Conservation (phyloP, 2,113 vertebrate species). For the Elaphurus davidianus region DNA sequence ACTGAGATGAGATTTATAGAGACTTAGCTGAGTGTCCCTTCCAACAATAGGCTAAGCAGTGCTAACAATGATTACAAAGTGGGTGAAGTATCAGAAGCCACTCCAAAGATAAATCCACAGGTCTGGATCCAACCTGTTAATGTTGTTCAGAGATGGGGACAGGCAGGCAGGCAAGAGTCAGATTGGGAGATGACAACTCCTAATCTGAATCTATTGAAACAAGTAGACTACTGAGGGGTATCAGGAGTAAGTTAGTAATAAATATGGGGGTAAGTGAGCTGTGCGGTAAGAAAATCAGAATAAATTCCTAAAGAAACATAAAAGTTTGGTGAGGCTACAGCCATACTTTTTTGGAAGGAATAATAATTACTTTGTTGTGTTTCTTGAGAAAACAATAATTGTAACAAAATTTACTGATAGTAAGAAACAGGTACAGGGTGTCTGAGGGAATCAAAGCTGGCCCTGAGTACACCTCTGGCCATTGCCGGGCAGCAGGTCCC, state of each 20-base stretch:
- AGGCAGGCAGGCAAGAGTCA: not conserved
- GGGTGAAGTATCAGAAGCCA: not conserved
- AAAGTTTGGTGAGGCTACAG: not conserved
- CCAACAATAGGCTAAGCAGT: not conserved
- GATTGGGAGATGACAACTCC: not conserved
- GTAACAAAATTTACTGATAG: not conserved
- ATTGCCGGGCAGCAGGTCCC: not conserved
- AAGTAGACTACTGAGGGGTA: not conserved
- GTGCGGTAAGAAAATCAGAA: not conserved
- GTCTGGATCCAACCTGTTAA: not conserved
- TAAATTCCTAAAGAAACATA: not conserved
- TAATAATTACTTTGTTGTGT: not conserved
- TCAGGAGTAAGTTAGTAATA: not conserved
- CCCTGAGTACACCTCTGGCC: not conserved
- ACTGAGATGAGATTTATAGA: not conserved
- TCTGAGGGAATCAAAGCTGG: not conserved
- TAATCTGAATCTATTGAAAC: not conserved
- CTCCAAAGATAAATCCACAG: not conserved
- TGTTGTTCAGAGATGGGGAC: not conserved
- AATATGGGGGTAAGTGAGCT: rapidly evolving
- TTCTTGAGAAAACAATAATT: not conserved
- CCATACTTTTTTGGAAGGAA: not conserved
- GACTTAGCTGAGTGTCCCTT: not conserved
- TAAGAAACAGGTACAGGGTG: not conserved
- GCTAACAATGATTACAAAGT: not conserved